Evolutionary conservation across 1,140 invertebrate species (phyloP).

Genomic region (Meloidogyne chitwoodi): DNA sequence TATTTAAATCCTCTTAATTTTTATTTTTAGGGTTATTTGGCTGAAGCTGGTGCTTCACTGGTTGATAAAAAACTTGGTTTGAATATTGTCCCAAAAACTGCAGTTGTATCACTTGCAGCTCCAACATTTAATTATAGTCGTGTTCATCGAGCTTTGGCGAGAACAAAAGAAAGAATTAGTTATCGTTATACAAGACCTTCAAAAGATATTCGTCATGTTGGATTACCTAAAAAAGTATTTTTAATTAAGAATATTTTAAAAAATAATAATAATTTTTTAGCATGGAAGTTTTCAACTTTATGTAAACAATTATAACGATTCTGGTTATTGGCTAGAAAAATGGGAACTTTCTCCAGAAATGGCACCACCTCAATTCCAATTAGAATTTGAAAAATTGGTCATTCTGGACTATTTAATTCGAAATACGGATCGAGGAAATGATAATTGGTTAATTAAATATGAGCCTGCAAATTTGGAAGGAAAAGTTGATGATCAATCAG

Average conservation of each 20-base stretch:
- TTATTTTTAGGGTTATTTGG: constrained; percentile 75
- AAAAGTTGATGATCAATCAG: too few species aligned
- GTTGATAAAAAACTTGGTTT: constrained; percentile 91
- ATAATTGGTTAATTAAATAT: constrained; percentile 98
- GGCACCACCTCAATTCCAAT: constrained; percentile 77
- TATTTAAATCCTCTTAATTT: neutral
- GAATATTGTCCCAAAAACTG: constrained; percentile 83
- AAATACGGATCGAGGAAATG: constrained; percentile 97
- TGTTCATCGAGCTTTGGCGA: constrained; percentile 88
- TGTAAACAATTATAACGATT: constrained; percentile 92
- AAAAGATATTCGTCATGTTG: constrained; percentile 84
- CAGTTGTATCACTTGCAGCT: constrained; percentile 87
- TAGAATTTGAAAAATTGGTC: constrained; percentile 91
- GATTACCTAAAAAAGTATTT: constrained; percentile 82
- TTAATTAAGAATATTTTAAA: neutral
- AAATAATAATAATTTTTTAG: constrained; percentile 62
- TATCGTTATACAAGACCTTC: constrained; percentile 88
- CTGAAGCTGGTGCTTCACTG: constrained; percentile 91
- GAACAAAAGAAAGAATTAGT: constrained; percentile 87
- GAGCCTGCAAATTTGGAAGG: neutral
- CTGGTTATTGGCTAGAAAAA: constrained; percentile 86
- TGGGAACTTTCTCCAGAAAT: constrained; percentile 71
- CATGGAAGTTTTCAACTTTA: constrained; percentile 93
- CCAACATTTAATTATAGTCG: constrained; percentile 96
- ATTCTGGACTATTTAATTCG: constrained; percentile 97